These are phyloP conservation scores for Agonum fuliginosum DNA, from an alignment of 2,888 invertebrate genomes.

Conservation along the genomic window DNA sequence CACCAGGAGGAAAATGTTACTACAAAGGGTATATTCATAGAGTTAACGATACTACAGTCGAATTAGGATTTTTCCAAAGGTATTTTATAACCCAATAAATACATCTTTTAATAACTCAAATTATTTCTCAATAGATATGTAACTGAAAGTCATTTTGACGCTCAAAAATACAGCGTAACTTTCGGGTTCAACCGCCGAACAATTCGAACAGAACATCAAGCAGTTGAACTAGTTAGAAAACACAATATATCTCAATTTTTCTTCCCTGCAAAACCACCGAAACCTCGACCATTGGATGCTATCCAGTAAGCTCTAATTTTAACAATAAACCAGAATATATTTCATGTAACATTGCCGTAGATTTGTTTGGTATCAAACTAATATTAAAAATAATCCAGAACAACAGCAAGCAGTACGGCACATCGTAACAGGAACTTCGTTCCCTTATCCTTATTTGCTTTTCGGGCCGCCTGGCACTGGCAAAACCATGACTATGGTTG, in stretches of 20 bases:
- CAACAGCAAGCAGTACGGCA: slow-evolving; percentile 74
- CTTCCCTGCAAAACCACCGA: slow-evolving; percentile 63
- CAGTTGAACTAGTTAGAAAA: slow-evolving; percentile 64
- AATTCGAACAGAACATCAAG: slow-evolving; percentile 67
- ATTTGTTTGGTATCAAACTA: slow-evolving; percentile 62
- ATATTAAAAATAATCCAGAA: slow-evolving; percentile 72
- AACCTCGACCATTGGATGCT: background rate
- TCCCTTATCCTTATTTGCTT: slow-evolving; percentile 76
- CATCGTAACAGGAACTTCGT: slow-evolving; percentile 73
- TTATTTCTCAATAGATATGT: slow-evolving; percentile 61
- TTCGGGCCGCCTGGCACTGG: slow-evolving; percentile 81
- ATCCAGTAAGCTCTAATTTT: slow-evolving; percentile 26
- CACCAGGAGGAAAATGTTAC: slow-evolving; percentile 57
- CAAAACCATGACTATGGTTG: slow-evolving; percentile 83
- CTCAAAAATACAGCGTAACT: slow-evolving; percentile 66
- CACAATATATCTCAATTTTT: slow-evolving; percentile 64
- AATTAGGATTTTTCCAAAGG: slow-evolving; percentile 66
- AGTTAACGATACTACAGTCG: slow-evolving; percentile 64
- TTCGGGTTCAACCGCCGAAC: slow-evolving; percentile 68
- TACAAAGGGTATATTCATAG: slow-evolving; percentile 67
- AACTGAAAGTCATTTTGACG: slow-evolving; percentile 57
- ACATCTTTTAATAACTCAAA: background rate
- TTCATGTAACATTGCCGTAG: slow-evolving; percentile 60
- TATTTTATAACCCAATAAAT: too few relatives aligned
- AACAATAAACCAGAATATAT: background rate